Conservation (phyloP, 2,797 vertebrate species). For the Mormyrus hasselquistii region DNA sequence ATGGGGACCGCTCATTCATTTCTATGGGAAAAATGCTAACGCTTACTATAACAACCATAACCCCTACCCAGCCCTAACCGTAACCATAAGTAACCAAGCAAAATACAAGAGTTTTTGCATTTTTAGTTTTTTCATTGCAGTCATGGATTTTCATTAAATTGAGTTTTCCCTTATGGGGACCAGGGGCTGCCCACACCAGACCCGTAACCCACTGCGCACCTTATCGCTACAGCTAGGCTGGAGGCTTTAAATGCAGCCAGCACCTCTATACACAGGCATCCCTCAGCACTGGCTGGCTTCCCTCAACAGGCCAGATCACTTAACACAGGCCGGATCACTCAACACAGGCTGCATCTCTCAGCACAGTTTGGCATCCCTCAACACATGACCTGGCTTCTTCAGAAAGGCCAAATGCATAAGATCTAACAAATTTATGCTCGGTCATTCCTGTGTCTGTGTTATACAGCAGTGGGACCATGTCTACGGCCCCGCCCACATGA, state of each 20-base stretch:
- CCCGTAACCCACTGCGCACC: neutral
- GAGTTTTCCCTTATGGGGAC: neutral
- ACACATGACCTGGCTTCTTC: neutral
- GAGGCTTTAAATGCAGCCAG: neutral
- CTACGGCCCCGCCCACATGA: neutral
- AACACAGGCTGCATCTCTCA: neutral
- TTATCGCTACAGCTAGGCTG: neutral
- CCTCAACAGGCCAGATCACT: neutral
- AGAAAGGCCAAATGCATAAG: neutral
- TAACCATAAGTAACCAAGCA: neutral
- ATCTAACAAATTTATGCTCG: neutral
- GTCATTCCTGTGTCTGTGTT: neutral
- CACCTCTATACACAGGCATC: neutral
- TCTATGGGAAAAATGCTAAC: neutral
- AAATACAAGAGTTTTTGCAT: neutral
- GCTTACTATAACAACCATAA: neutral
- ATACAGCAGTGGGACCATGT: neutral
- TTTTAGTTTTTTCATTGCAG: neutral
- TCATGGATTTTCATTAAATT: neutral
- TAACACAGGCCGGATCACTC: neutral
- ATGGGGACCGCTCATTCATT: neutral
- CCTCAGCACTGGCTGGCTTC: neutral
- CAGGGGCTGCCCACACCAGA: neutral
- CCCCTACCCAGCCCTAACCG: neutral
- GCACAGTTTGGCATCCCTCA: neutral